phyloP scores from a whole-genome alignment of 2,113 vertebrate genomes.

The Anser brachyrhynchus region DNA sequence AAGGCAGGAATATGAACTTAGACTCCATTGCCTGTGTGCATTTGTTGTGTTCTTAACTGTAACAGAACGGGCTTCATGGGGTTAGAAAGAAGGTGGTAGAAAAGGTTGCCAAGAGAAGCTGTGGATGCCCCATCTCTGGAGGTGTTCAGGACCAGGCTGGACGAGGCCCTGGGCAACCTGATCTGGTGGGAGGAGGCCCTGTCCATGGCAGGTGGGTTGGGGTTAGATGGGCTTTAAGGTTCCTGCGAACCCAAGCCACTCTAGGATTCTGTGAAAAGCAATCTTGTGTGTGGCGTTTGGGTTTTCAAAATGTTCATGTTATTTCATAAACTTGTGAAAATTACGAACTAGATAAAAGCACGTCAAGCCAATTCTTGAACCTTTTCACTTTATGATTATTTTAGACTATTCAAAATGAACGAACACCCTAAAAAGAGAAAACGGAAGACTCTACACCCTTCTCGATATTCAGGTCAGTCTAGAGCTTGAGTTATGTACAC shows the following conservation, averaged over 20 bases:
- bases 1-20: background rate
- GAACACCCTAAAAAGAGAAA: slow-evolving; percentile 86
- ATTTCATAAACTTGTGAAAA: background rate
- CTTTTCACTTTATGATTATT: background rate
- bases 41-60: background rate
- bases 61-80: background rate
- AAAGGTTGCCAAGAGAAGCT: background rate
- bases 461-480: slow-evolving; percentile 81
- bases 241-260: no score
- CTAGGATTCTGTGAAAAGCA: background rate
- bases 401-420: slow-evolving; percentile 78
- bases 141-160: no score
- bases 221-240: no score
- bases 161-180: no score
- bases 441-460: slow-evolving; percentile 83
- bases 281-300: background rate
- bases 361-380: background rate
- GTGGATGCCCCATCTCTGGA: no score
- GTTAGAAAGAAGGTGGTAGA: background rate
- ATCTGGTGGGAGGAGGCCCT: no score
- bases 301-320: background rate
- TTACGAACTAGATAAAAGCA: background rate
- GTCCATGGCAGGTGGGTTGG: no score
- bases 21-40: background rate
- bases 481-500: background rate